Percentiles rank a stretch among this genome's conserved stretches.
These are phyloP conservation scores for Beris chalybata DNA, from an alignment of 2,888 invertebrate species.

Conservation along the genomic window DNA sequence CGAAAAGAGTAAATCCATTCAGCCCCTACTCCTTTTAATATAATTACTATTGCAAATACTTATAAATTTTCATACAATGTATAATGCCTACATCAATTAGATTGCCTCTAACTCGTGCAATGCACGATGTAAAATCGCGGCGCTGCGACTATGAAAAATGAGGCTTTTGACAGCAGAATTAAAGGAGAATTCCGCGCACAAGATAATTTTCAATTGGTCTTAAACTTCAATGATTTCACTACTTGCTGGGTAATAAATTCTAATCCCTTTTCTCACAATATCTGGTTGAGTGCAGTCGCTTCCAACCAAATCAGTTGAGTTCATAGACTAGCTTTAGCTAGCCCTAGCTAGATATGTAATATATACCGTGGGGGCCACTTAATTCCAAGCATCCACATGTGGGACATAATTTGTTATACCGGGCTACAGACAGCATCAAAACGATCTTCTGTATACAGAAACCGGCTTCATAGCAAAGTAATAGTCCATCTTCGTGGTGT, in stretches of 20 bases:
- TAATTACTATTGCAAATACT: neutral
- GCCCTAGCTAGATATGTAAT: no score
- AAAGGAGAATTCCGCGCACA: constrained; percentile 6
- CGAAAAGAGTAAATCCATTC: no score
- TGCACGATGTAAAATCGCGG: no score
- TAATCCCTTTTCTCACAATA: neutral
- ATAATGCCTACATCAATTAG: constrained; percentile 11
- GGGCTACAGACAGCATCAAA: neutral
- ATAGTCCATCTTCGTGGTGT: constrained; percentile 6
- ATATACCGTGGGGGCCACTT: no score
- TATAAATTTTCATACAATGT: constrained; percentile 29
- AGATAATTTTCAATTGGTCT: constrained; percentile 13
- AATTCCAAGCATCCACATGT: neutral
- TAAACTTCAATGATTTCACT: constrained; percentile 14
- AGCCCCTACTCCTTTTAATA: no score
- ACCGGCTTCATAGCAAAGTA: neutral
- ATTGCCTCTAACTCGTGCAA: no score
- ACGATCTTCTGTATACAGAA: neutral
- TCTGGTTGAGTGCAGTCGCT: neutral
- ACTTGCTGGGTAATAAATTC: neutral
- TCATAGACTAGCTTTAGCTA: no score
- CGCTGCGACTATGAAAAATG: constrained; percentile 18
- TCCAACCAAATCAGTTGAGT: no score
- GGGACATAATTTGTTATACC: constrained; percentile 15
- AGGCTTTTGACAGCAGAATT: neutral